Evolutionary conservation across 2,113 vertebrate species (phyloP), one percentile per base, ranked within the genome.

Genomic region (Corapipo altera): DNA sequence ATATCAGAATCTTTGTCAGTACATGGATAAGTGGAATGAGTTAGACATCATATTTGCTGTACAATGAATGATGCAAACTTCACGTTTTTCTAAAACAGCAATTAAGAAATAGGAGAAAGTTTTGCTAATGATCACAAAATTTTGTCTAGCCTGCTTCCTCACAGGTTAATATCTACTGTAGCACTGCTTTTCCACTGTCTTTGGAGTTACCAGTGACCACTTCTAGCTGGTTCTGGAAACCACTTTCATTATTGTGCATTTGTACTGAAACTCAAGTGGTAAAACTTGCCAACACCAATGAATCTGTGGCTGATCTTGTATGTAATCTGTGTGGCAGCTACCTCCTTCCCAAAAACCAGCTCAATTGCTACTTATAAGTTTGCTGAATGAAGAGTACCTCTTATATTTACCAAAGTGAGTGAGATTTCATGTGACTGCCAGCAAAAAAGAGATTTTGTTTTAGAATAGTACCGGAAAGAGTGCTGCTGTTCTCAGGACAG

Each of bases 11-110:
- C 24, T 49, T 78, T 37, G 8, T 52, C 43, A 39, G 15, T n/a
- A 30, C 9, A 21, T 0, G 4, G 33, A 77, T 55, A 28, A 61
- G 8, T 37, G 26, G 49, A 2, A 2, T 1, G 3, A 91, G n/a
- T 52, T 66, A n/a, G 8, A 55, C 15, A 35, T 28, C 12, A 46
- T 12, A 9, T 48, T 66, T 49, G 5, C 43, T 82, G n/a, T 39
- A 59, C 16, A 64, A 41, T 12, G 9, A 75, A 66, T 32, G 64
- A 73, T 69, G 19, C 6, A 72, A 16, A 44, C 9, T 22, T 75
- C 5, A 15, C 24, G 3, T n/a, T 59, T 64, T 87, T 48, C 44
- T 73, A 23, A 72, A 43, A 28, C 6, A 46, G 10, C 19, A 12
- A 80, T 55, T 80, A 76, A 72, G 37, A 52, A 58, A 67, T 16